Evolutionary conservation across 2,797 vertebrate species (phyloP).

Genomic region (Sparidentex hasta): DNA sequence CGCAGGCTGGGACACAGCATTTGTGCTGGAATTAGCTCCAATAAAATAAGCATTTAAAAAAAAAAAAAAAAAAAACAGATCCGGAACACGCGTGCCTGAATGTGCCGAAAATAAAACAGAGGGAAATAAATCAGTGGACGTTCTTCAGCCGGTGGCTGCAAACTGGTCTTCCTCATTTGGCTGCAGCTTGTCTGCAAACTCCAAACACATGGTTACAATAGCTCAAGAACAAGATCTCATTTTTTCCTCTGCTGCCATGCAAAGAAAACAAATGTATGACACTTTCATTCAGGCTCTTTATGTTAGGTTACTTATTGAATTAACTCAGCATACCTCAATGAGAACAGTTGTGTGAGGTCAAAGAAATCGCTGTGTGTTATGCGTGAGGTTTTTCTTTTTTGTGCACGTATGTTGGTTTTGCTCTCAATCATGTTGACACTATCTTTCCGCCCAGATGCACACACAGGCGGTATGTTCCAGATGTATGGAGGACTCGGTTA

Average conservation of each 20-base stretch:
- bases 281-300: conserved; percentile 46
- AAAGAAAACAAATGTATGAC: conserved; percentile 61
- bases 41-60: conserved; percentile 34
- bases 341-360: conserved; percentile 39
- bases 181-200: conserved; percentile 37
- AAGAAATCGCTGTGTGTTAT: background rate
- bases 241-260: conserved; percentile 22
- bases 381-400: background rate
- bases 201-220: conserved; percentile 61
- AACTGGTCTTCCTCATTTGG: conserved; percentile 44
- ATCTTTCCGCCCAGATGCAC: background rate
- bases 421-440: background rate
- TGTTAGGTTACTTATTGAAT: conserved; percentile 48
- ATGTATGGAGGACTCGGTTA: background rate
- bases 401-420: background rate
- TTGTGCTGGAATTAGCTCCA: conserved; percentile 28
- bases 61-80: conserved; percentile 9
- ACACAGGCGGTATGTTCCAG: too few species aligned
- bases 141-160: conserved; percentile 14
- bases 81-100: conserved; percentile 15
- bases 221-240: conserved; percentile 19
- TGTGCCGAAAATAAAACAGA: conserved; percentile 29
- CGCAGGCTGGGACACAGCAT: conserved; percentile 4
- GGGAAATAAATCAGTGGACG: conserved; percentile 37
- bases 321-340: conserved; percentile 20